phyloP scores from a whole-genome alignment of 2,113 vertebrate species.

The Podilymbus podiceps region DNA sequence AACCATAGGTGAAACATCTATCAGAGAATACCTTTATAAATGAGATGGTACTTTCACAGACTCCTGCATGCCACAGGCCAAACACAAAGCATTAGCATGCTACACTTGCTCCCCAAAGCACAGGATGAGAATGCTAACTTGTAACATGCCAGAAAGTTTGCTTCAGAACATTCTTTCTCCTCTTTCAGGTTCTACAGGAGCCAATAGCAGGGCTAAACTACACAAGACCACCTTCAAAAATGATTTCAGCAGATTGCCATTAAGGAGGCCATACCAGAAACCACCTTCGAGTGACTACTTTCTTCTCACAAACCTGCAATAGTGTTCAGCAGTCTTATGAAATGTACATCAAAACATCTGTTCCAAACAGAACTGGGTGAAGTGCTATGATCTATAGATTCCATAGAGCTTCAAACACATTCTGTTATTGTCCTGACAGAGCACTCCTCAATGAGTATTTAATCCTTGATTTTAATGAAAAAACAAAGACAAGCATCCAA shows the following conservation, averaged over 20 bases:
- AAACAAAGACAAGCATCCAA: not conserved
- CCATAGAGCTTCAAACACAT: not conserved
- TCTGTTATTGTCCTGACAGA: not conserved
- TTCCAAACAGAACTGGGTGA: not conserved
- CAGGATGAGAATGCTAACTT: not conserved
- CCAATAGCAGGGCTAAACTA: not conserved
- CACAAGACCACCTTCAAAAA: not conserved
- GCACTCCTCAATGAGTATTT: not conserved
- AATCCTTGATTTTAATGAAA: not conserved
- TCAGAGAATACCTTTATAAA: not conserved
- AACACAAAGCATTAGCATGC: accelerated
- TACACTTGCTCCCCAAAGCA: accelerated
- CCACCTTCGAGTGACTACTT: not conserved
- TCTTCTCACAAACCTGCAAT: not conserved
- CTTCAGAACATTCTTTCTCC: not conserved
- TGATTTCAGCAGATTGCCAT: not conserved
- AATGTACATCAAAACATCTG: not conserved
- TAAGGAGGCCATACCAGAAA: not conserved
- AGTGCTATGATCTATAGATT: not conserved
- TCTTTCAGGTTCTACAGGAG: not conserved
- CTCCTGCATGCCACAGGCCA: not conserved
- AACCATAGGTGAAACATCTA: not conserved
- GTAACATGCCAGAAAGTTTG: not conserved
- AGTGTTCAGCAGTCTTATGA: not conserved
- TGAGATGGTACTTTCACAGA: not conserved